These are phyloP conservation scores for Bufo gargarizans DNA, from an alignment of 2,113 vertebrate genomes.

Conservation along the genomic window DNA sequence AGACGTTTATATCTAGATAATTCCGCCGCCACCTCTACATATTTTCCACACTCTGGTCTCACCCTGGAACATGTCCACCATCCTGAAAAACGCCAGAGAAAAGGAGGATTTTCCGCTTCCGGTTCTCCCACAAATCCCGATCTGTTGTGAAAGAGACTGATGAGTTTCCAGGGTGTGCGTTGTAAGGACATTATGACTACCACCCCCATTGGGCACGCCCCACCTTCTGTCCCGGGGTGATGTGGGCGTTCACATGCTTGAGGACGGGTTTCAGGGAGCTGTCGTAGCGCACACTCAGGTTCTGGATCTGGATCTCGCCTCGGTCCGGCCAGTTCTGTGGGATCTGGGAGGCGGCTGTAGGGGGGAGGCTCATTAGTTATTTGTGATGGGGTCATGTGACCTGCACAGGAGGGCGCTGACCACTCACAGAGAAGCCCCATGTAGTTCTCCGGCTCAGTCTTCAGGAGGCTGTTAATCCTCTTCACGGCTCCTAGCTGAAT, in stretches of 20 bases:
- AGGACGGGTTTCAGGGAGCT: slow-evolving; percentile 92
- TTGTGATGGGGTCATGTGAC: slow-evolving; percentile 45
- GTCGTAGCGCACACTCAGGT: slow-evolving; percentile 94
- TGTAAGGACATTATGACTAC: neutral
- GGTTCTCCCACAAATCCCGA: slow-evolving; percentile 95
- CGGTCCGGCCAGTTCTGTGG: slow-evolving; percentile 92
- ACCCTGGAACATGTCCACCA: slow-evolving; percentile 98
- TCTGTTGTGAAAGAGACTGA: slow-evolving; percentile 70
- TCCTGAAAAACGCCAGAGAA: slow-evolving; percentile 96
- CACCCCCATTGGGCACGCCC: neutral
- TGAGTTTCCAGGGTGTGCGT: neutral
- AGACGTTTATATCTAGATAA: too few relatives aligned
- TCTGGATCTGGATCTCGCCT: slow-evolving; percentile 97
- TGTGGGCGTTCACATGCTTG: slow-evolving; percentile 93
- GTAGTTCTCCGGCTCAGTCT: slow-evolving; percentile 93
- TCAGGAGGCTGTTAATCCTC: slow-evolving; percentile 90
- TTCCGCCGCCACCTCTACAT: too few relatives aligned
- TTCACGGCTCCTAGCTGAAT: slow-evolving; percentile 96
- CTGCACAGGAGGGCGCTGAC: slow-evolving; percentile 66
- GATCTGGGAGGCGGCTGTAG: slow-evolving; percentile 86
- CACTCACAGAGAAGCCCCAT: slow-evolving; percentile 94
- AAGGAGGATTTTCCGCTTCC: slow-evolving; percentile 98
- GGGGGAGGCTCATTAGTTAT: slow-evolving; percentile 46
- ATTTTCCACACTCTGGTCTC: slow-evolving; percentile 26
- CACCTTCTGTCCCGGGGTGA: slow-evolving; percentile 95